Evolutionary conservation across 2,113 vertebrate genomes (phyloP).

Genomic region (Cebus imitator): DNA sequence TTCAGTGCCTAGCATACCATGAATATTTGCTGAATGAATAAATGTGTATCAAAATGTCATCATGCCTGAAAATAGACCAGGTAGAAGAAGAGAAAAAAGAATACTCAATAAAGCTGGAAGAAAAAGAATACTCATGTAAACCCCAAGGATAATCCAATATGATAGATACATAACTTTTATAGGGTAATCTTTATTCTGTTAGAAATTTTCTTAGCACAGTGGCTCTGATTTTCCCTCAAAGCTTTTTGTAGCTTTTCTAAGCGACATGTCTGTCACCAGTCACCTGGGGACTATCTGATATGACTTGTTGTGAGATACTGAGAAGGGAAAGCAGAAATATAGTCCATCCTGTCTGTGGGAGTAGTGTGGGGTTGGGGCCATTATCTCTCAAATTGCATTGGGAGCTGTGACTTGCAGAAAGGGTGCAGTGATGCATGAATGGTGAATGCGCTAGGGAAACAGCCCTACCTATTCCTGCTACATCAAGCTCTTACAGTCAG

Average conservation of each 20-base stretch:
- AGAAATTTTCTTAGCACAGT: not conserved
- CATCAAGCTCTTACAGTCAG: not conserved
- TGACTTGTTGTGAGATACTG: not conserved
- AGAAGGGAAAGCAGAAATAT: not conserved
- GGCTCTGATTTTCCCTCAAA: not conserved
- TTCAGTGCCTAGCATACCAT: not conserved
- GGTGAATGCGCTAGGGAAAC: not conserved
- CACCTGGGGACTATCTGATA: not conserved
- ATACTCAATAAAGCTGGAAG: not conserved
- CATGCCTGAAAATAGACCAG: not conserved
- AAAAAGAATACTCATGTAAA: not conserved
- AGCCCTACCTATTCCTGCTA: not conserved
- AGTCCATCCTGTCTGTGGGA: not conserved
- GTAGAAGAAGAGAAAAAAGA: not conserved
- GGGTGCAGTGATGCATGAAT: not conserved
- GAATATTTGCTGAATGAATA: not conserved
- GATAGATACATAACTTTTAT: not conserved
- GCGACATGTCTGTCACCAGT: not conserved
- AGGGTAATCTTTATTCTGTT: not conserved
- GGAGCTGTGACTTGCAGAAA: not conserved
- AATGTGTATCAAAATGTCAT: not conserved
- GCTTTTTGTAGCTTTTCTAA: not conserved
- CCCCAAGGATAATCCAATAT: not conserved
- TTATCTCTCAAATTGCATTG: not conserved
- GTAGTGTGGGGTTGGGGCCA: not conserved